A percentile compares a stretch with the other conserved stretches of the same genome.
Conservation (phyloP, 1,140 invertebrate genomes). For the Cherax destructor region DNA sequence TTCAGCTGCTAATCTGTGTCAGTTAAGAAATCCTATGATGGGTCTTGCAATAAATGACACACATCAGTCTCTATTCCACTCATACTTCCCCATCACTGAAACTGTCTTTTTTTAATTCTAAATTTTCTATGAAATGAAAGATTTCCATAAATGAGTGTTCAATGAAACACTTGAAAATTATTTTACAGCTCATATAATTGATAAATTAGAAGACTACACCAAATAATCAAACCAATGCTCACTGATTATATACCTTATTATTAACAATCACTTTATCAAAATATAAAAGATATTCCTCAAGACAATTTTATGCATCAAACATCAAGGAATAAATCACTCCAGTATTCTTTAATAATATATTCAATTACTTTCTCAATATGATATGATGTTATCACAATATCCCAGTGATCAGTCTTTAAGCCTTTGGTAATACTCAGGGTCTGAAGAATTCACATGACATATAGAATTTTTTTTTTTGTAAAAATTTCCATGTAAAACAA, state of each 20-base stretch:
- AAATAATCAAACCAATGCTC: neutral
- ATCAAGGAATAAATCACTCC: neutral
- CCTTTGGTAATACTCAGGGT: neutral
- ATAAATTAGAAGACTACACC: neutral
- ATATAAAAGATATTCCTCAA: neutral
- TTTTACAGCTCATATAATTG: neutral
- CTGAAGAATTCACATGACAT: neutral
- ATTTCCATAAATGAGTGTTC: neutral
- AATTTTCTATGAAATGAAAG: slow-evolving; percentile 2
- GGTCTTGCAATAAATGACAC: neutral
- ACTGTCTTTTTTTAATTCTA: neutral
- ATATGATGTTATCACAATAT: neutral
- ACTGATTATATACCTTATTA: neutral
- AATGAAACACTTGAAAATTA: neutral
- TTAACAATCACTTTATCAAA: neutral
- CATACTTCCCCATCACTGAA: neutral
- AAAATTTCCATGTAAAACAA: neutral
- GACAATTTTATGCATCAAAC: neutral
- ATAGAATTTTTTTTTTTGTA: neutral
- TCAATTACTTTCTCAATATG: neutral
- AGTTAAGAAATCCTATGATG: too few relatives aligned
- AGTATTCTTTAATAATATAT: neutral
- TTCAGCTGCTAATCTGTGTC: too few relatives aligned
- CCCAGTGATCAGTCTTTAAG: neutral
- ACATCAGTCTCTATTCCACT: neutral